Percentiles rank a stretch among this genome's conserved stretches.
phyloP scores from a whole-genome alignment of 1,140 invertebrate genomes.

The Scylla paramamosain region DNA sequence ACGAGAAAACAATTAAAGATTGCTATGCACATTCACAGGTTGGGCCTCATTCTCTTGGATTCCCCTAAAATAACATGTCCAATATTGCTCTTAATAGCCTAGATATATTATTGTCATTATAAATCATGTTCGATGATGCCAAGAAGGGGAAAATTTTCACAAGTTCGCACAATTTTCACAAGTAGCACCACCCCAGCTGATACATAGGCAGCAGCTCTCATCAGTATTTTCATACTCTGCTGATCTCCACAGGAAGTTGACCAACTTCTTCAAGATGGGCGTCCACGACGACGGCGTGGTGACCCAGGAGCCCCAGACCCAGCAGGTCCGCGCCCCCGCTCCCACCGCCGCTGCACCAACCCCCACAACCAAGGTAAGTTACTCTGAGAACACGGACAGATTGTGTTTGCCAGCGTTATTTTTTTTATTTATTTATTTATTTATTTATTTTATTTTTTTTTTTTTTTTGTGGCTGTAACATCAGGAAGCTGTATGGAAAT shows the following conservation, averaged over 20 bases:
- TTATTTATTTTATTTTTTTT: no score
- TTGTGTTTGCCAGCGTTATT: not conserved
- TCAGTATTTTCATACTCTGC: no score
- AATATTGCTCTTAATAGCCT: no score
- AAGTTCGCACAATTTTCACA: no score
- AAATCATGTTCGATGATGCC: no score
- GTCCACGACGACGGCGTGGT: conserved; percentile 69
- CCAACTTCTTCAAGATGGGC: conserved; percentile 74
- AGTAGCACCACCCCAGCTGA: no score
- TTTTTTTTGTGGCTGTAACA: no score
- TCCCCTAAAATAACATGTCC: not conserved
- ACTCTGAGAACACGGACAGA: not conserved
- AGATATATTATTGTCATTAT: no score
- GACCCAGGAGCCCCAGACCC: conserved; percentile 66
- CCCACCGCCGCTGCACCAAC: conserved; percentile 26
- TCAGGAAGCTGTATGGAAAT: no score
- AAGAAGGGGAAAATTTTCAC: no score
- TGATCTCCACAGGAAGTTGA: conserved; percentile 62
- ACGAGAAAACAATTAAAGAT: not conserved
- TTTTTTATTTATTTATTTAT: not conserved
- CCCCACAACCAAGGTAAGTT: conserved; percentile 12
- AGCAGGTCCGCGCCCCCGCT: conserved; percentile 34
- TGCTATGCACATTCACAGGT: not conserved
- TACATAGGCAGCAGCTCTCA: no score
- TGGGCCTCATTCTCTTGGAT: not conserved